Evolutionary conservation across 2,888 invertebrate genomes (phyloP).

Genomic region (Ischnura elegans): DNA sequence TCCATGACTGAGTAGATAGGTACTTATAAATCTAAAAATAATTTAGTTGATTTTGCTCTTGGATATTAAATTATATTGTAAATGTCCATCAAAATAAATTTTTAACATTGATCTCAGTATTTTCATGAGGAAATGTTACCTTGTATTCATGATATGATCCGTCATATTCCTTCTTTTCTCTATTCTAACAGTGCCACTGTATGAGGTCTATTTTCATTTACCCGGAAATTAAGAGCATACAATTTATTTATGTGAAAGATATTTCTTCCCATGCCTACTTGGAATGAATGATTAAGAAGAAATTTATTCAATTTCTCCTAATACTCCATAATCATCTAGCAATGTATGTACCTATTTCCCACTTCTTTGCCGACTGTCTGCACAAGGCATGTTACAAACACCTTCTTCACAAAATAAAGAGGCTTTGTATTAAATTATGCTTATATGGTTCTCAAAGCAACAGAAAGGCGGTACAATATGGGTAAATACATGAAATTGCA

Average conservation of each 20-base stretch:
- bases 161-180: background rate
- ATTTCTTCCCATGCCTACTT: too few relatives aligned
- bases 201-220: background rate
- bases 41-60: background rate
- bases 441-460: too few relatives aligned
- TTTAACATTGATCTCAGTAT: background rate
- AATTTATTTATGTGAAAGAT: background rate
- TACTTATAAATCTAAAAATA: background rate
- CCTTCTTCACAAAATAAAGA: too few relatives aligned
- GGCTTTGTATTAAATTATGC: too few relatives aligned
- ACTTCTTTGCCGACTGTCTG: too few relatives aligned
- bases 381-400: too few relatives aligned
- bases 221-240: background rate
- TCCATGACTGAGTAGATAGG: background rate
- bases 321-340: too few relatives aligned
- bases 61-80: background rate
- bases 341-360: too few relatives aligned
- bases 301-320: too few relatives aligned
- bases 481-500: too few relatives aligned
- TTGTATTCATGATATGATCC: conserved; percentile 52
- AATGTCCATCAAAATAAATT: conserved; percentile 20
- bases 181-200: background rate
- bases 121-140: background rate
- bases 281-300: too few relatives aligned
- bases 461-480: too few relatives aligned